Percentiles rank a stretch among this genome's conserved stretches.
phyloP scores from a whole-genome alignment of 2,888 invertebrate species.

The Ophion slaviceki region DNA sequence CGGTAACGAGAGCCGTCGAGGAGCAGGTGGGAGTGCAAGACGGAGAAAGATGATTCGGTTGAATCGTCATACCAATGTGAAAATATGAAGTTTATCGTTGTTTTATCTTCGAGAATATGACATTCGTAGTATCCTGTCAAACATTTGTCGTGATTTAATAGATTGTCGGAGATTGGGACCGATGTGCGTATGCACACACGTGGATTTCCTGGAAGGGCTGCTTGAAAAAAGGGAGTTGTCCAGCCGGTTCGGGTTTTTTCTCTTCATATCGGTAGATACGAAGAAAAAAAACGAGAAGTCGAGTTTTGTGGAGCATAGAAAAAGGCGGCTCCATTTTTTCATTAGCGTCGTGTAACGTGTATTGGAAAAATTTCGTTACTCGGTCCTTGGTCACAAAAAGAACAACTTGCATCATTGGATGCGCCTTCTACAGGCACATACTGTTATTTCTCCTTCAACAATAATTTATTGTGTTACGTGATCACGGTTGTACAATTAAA shows the following conservation, averaged over 20 bases:
- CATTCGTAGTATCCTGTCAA: slow-evolving; percentile 78
- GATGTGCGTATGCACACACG: slow-evolving; percentile 7
- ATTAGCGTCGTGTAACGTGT: no score
- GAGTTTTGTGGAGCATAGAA: not conserved
- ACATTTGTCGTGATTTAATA: slow-evolving; percentile 78
- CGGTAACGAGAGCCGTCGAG: slow-evolving; percentile 7
- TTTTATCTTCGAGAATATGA: slow-evolving; percentile 62
- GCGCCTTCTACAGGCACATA: no score
- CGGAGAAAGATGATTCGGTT: slow-evolving; percentile 8
- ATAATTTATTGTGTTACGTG: no score
- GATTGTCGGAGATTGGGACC: slow-evolving; percentile 61
- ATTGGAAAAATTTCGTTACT: no score
- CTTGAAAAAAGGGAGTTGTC: slow-evolving; percentile 26
- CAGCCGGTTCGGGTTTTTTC: slow-evolving; percentile 24
- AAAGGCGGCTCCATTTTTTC: no score
- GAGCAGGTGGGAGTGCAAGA: not conserved
- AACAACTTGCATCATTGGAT: no score
- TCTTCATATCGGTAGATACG: not conserved
- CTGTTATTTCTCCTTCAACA: no score
- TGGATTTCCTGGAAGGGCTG: slow-evolving; percentile 49
- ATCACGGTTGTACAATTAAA: no score
- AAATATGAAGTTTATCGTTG: slow-evolving; percentile 47
- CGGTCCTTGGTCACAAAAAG: no score
- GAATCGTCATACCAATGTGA: slow-evolving; percentile 57
- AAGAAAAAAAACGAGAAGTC: not conserved